Evolutionary conservation across 2,113 vertebrate species (phyloP), one percentile per base, ranked within the genome.

Genomic region (Halichoerus grypus): DNA sequence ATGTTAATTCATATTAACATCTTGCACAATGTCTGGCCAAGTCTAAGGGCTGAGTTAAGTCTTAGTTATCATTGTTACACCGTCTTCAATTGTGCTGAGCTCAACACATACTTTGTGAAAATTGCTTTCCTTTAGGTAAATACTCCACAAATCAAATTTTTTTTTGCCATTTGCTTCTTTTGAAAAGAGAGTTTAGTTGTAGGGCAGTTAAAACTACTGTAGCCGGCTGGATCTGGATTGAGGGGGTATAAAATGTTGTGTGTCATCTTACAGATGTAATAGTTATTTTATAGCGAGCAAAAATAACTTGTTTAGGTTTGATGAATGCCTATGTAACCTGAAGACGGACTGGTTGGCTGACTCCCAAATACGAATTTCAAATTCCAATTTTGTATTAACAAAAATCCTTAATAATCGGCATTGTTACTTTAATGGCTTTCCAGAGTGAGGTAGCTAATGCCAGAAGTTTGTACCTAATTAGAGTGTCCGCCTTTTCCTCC

Each of bases 91-190:
- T 85, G 42, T 79, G 28, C 51, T 77, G 49, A 57, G 19, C 42
- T 97, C 88, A 94, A 46, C 22, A 76, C 4, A 36, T 63, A 55
- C 82, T 93, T 92, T 83, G 82, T 83, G 82, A 89, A 81, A 82
- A 87, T 74, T 16, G 7, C 49, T 92, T 92, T 87, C 31, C 51
- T 97, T 88, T 61, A 16, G 80, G 19, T 63, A 84, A 93, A 46
- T 95, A 61, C 18, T 59, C 92, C 15, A 31, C 22, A 93, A 88
- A 63, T 71, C 11, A 84, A 92, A 71, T 67, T 59, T 16, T 85
- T 95, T 92, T 86, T 83, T 92, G 36, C 4, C 63, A n/a, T 87
- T 87, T 95, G 11, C 31, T 7, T 91, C 28, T 91, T 95, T 93
- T 90, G 12, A 88, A 80, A 67, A 72, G 33, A 71, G 57, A 76